Percentiles rank a stretch among this genome's conserved stretches.
These are phyloP conservation scores for Papilio xuthus DNA, from an alignment of 1,140 invertebrate genomes.

Conservation along the genomic window DNA sequence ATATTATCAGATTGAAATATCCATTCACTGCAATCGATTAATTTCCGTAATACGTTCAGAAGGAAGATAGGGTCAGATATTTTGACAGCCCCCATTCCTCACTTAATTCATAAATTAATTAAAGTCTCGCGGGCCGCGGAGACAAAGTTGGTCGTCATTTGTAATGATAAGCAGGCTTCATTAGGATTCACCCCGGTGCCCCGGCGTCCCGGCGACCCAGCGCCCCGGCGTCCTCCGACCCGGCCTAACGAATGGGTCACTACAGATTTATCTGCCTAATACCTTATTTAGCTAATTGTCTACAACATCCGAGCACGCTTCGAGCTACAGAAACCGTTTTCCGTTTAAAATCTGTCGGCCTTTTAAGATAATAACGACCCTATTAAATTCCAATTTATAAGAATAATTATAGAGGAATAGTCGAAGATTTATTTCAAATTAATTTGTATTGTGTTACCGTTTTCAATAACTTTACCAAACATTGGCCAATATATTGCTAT, in stretches of 20 bases:
- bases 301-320: constrained; percentile 35
- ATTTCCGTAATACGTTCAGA: constrained; percentile 21
- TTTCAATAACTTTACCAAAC: no score
- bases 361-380: constrained; percentile 15
- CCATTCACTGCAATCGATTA: constrained; percentile 13
- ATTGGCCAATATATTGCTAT: no score
- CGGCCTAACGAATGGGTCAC: constrained; percentile 36
- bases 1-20: constrained; percentile 16
- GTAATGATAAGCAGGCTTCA: constrained; percentile 41
- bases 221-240: constrained; percentile 13
- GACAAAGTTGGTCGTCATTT: constrained; percentile 52
- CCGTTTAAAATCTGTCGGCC: constrained; percentile 4
- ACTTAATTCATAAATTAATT: constrained; percentile 74
- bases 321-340: constrained; percentile 3
- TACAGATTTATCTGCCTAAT: constrained; percentile 34
- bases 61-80: constrained; percentile 43
- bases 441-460: not conserved
- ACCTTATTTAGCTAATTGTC: constrained; percentile 39
- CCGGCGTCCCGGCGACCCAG: constrained; percentile 3
- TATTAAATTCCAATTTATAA: constrained; percentile 20
- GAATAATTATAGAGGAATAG: not conserved
- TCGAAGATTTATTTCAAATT: not conserved
- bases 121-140: constrained; percentile 55
- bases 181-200: constrained; percentile 39
- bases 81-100: constrained; percentile 52